A percentile compares a stretch with the other conserved stretches of the same genome.
These are phyloP conservation scores for Apostichopus parvimensis DNA, from an alignment of 35 echinoderm and acorn worm genomes.

Conservation along the genomic window DNA sequence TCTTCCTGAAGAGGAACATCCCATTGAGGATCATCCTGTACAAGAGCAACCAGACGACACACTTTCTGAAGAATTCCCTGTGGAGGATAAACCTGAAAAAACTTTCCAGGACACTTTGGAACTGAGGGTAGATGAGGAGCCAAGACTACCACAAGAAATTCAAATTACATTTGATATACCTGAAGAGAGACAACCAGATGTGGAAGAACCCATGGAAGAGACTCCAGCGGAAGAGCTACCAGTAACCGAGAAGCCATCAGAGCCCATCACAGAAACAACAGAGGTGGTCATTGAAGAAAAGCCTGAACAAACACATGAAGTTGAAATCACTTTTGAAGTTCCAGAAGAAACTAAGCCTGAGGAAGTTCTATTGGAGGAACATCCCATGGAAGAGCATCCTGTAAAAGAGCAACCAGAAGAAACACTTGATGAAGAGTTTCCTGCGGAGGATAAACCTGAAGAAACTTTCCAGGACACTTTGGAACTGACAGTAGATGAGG, in stretches of 20 bases:
- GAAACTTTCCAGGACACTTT: slow-evolving; percentile 13
- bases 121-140: slow-evolving; percentile 25
- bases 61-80: not conserved
- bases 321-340: too few relatives aligned
- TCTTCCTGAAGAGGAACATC: not conserved
- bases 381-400: slow-evolving; percentile 5
- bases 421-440: too few relatives aligned
- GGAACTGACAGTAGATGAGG: slow-evolving; percentile 32
- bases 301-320: too few relatives aligned
- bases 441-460: not conserved
- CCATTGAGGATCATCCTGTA: not conserved
- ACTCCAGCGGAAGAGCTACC: too few relatives aligned
- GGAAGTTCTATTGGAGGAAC: not conserved
- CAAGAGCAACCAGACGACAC: slow-evolving; percentile 23
- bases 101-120: not conserved
- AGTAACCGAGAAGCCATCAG: too few relatives aligned
- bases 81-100: slow-evolving; percentile 16
- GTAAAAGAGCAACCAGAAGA: slow-evolving; percentile 31
- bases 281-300: too few relatives aligned
- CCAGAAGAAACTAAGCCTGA: too few relatives aligned
- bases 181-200: too few relatives aligned
- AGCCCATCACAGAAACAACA: too few relatives aligned
- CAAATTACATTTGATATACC: slow-evolving; percentile 38
- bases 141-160: slow-evolving; percentile 34
- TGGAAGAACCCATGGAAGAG: too few relatives aligned